Evolutionary conservation across 2,113 vertebrate genomes (phyloP).

Genomic region (Orycteropus afer): DNA sequence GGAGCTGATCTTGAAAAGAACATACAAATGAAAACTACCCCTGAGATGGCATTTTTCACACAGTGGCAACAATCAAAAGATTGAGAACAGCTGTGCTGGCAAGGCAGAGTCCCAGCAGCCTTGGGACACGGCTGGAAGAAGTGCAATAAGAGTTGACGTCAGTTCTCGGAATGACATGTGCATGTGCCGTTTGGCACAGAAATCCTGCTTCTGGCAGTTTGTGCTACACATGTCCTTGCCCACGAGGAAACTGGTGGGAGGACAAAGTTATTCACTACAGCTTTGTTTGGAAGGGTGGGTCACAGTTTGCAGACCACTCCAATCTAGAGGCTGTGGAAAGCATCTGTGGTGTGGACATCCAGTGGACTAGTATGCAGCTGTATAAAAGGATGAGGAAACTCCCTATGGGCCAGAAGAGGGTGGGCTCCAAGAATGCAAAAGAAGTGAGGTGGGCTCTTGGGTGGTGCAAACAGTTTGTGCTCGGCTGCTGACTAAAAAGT

Average conservation of each 20-base stretch:
- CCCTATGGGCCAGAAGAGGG: not conserved
- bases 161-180: not conserved
- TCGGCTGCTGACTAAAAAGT: not conserved
- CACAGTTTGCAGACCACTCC: not conserved
- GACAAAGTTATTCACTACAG: not conserved
- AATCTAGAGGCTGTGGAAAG: not conserved
- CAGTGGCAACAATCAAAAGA: not conserved
- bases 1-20: not conserved
- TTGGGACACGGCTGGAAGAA: not conserved
- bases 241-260: not conserved
- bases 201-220: not conserved
- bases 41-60: not conserved
- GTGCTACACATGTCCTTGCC: not conserved
- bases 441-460: not conserved
- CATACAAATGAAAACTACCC: not conserved
- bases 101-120: no score
- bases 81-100: not conserved
- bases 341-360: not conserved
- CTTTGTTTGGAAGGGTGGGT: not conserved
- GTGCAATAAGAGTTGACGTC: not conserved
- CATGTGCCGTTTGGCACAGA: not conserved
- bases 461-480: not conserved
- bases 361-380: not conserved
- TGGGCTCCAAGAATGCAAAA: not conserved
- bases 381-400: not conserved